Evolutionary conservation across 1,140 invertebrate species (phyloP), one percentile per base, ranked within the genome.

Genomic region (Drosophila kanapiae): DNA sequence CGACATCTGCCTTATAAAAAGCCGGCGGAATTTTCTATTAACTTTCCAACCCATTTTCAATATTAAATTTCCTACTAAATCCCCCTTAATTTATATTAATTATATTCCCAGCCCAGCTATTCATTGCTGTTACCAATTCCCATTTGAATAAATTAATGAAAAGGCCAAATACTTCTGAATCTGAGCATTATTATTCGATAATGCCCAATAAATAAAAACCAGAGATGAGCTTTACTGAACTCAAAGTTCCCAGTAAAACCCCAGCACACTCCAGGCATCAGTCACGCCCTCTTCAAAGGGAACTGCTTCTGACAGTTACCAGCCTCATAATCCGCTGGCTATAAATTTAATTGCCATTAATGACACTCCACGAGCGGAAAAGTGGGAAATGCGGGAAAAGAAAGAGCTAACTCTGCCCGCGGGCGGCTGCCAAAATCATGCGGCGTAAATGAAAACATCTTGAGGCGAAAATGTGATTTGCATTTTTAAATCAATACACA

Each of bases 281-380:
- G 67, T 72, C 35, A 75, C 69, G 57, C 58, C 71, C 71, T n/a
- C 33, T 58, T 35, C 57, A 47, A 31, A 10, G 27, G 16, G 14
- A 49, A 70, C 80, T 87, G 84, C 62, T 54, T 51, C 49, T 87
- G 83, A 87, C 84, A 87, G 85, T 80, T 88, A 87, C 77, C 84
- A 88, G 80, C 65, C 84, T 87, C 77, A 88, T 87, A 87, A 87
- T 87, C 83, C 61, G 72, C 57, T 63, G 42, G 83, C 77, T 80
- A 87, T 87, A 88, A 87, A 88, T 87, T 87, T 87, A 87, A 87
- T 87, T 87, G 84, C 84, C 84, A 88, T 84, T 87, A 87, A 87
- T 81, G 81, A 78, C 84, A 88, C 80, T 88, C 82, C 23, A 68
- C 29, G 58, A 65, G 18, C 75, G 45, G 45, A 29, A 67, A 79